Base-by-base conservation (phyloP, 64 coral and sea anemone species). In the Montipora cactus region DNA sequence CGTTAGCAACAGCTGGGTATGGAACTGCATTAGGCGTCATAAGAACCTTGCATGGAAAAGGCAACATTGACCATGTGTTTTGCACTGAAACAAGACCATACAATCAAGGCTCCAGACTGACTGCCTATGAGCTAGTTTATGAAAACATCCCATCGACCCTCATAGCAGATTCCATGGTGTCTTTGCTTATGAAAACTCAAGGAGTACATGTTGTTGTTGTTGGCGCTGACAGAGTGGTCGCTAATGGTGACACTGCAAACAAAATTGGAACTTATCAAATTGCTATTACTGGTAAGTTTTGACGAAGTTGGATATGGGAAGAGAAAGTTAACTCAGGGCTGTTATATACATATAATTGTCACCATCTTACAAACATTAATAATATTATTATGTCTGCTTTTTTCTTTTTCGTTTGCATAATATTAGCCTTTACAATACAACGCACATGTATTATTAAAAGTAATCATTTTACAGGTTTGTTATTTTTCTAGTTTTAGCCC, bases 191-290 rank as follows among this genome's bases (percentile, higher is more conserved):
- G 92, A 96, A 99, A 25, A 37, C 88, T 21, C 94, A 96, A 80
- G 83, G 83, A 53, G 81, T 99, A 0, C 87, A 89, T 77, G 92
- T 80, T 18, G 89, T 99, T 87, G 98, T 99, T 18, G 98, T 99
- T 64, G 98, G 98, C 72, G 98, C 98, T 47, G 98, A 99, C 70
- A 99, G 98, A 88, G 95, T 99, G 75, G 98, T 94, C 85, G 92
- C 95, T 51, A 99, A 99, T 94, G 98, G 98, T 87, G 98, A 99
- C 48, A 99, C 98, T 48, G 98, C 98, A 4, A 99, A 99, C 88
- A 99, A 99, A 69, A 96, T 99, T 78, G 98, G 98, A 68, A 99
- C 98, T 19, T 99, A 99, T 89, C 98, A 99, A 76, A 81, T 99
- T 50, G 98, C 98, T 57, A 87, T 99, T 59, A 19, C 98, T 90